Evolutionary conservation across 2,888 invertebrate species (phyloP).

Genomic region (Acanthococcus lagerstroemiae): DNA sequence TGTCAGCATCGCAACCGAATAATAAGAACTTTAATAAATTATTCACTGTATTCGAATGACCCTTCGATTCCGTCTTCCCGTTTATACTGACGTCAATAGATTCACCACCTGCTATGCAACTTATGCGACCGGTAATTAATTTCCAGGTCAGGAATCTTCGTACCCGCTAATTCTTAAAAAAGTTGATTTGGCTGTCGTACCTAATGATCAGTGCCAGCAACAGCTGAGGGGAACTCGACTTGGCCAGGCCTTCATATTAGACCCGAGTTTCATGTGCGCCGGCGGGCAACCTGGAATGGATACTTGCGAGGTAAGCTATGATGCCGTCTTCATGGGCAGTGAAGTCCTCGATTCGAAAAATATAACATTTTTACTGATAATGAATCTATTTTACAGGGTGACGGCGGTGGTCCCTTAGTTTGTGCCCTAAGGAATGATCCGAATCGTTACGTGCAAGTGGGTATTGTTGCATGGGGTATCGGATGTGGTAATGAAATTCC

Average conservation of each 20-base stretch:
- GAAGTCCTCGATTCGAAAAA: no score
- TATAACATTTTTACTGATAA: no score
- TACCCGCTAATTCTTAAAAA: constrained; percentile 65
- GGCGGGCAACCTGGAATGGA: constrained; percentile 65
- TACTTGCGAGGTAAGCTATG: constrained; percentile 51
- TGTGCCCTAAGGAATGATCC: constrained; percentile 67
- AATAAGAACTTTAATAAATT: no score
- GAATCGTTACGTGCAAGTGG: constrained; percentile 62
- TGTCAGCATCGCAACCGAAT: no score
- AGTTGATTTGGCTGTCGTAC: constrained; percentile 58
- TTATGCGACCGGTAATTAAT: no score
- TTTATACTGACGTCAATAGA: no score
- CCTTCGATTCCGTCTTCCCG: no score
- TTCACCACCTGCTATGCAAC: no score
- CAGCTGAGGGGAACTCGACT: constrained; percentile 55
- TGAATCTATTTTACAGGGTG: no score
- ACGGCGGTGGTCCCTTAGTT: constrained; percentile 82
- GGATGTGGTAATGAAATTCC: constrained; percentile 79
- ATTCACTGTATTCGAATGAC: no score
- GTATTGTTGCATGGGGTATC: constrained; percentile 91
- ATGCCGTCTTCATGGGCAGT: no score
- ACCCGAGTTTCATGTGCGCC: constrained; percentile 65
- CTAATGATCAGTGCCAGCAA: constrained; percentile 50
- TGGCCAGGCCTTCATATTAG: constrained; percentile 54
- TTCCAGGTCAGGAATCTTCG: no score